Percentiles rank a stretch among this genome's conserved stretches.
Evolutionary conservation across 2,888 invertebrate species (phyloP).

Genomic region (Aromia moschata): DNA sequence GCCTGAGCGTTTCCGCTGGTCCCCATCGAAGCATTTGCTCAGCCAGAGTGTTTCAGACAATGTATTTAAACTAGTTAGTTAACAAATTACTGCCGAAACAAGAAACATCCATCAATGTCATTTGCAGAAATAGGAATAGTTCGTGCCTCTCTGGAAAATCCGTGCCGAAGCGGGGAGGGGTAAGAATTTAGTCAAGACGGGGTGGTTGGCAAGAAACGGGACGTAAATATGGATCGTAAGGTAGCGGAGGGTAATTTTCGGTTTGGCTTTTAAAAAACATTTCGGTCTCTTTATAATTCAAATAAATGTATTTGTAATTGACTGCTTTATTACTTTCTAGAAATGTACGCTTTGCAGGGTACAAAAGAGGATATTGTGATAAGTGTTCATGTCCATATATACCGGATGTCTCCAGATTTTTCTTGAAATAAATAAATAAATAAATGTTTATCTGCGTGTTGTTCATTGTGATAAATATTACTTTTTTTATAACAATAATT

Average conservation of each 20-base stretch:
- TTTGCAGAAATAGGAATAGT: slow-evolving; percentile 34
- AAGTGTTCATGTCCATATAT: too few species aligned
- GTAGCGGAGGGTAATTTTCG: neutral
- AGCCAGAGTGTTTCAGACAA: slow-evolving; percentile 31
- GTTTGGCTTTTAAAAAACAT: neutral
- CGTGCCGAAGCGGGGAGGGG: neutral
- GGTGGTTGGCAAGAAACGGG: neutral
- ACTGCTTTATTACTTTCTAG: too few species aligned
- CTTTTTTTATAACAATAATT: too few species aligned
- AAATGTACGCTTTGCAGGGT: too few species aligned
- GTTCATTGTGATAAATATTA: too few species aligned
- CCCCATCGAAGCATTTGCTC: slow-evolving; percentile 17
- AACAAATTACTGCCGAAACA: slow-evolving; percentile 39
- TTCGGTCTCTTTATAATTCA: too few species aligned
- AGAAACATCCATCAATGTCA: slow-evolving; percentile 45
- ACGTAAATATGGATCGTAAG: slow-evolving; percentile 23
- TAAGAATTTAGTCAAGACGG: slow-evolving; percentile 15
- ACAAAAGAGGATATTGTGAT: too few species aligned
- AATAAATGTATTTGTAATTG: too few species aligned
- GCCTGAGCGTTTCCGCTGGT: slow-evolving; percentile 18
- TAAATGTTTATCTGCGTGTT: too few species aligned
- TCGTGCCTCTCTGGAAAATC: slow-evolving; percentile 14
- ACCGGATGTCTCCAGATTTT: too few species aligned
- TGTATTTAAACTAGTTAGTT: slow-evolving; percentile 37
- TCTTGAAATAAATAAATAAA: too few species aligned